Conservation (phyloP, 92 coral and sea anemone genomes). For the Porites divaricata region DNA sequence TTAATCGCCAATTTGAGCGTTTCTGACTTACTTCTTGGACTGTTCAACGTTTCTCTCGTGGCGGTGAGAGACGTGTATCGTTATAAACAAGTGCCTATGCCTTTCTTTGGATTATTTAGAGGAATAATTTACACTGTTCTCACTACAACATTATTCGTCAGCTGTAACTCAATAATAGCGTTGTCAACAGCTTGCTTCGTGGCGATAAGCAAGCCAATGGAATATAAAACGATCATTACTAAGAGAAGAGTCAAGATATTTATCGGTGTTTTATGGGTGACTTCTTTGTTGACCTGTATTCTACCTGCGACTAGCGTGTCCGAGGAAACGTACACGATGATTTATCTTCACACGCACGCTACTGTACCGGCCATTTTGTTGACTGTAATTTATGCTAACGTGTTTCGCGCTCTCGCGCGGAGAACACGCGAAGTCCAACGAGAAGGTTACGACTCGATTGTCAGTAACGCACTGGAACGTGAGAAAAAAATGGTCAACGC, state of each 20-base stretch:
- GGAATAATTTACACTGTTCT: constrained; percentile 18
- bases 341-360: constrained; percentile 66
- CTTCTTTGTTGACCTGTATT: constrained; percentile 52
- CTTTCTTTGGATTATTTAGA: not conserved
- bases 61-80: constrained; percentile 43
- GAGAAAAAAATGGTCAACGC: constrained; percentile 32
- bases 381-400: constrained; percentile 42
- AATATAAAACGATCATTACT: constrained; percentile 45
- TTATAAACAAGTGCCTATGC: constrained; percentile 19
- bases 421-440: constrained; percentile 25
- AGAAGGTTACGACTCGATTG: not conserved
- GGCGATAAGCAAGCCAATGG: constrained; percentile 53
- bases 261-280: constrained; percentile 45
- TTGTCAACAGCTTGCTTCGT: constrained; percentile 52
- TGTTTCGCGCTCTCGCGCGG: constrained; percentile 45
- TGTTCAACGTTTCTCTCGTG: constrained; percentile 13
- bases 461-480: constrained; percentile 4
- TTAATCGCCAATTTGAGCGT: constrained; percentile 40
- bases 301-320: constrained; percentile 53
- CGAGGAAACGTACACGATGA: constrained; percentile 22
- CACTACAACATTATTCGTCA: constrained; percentile 44
- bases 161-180: constrained; percentile 52
- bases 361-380: constrained; percentile 53
- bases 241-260: constrained; percentile 24
- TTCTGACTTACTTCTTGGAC: constrained; percentile 35